These are phyloP conservation scores for Camptogramma bilineatum DNA, from an alignment of 2,888 invertebrate genomes.

Conservation along the genomic window DNA sequence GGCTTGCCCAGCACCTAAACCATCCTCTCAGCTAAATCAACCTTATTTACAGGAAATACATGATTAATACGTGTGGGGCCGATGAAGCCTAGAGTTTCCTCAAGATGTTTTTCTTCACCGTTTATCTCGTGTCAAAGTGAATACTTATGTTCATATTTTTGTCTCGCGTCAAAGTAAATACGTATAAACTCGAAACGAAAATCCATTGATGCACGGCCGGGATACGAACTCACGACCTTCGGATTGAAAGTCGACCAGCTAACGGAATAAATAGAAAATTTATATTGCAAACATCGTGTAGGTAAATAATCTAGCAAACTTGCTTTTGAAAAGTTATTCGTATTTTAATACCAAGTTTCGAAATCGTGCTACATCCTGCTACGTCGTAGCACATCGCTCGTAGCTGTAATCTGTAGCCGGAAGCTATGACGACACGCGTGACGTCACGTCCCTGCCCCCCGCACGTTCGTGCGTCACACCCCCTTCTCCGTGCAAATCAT, in stretches of 20 bases:
- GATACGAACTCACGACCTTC: no score
- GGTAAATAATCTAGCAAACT: background rate
- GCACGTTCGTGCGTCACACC: slow-evolving; percentile 61
- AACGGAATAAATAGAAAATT: background rate
- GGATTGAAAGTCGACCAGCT: no score
- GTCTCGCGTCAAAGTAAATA: no score
- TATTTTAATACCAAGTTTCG: slow-evolving; percentile 9
- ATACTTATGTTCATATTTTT: no score
- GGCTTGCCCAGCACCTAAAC: background rate
- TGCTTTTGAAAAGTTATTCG: background rate
- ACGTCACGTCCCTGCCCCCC: slow-evolving; percentile 73
- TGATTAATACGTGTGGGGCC: no score
- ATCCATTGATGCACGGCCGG: no score
- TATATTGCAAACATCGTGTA: background rate
- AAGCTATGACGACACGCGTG: slow-evolving; percentile 68
- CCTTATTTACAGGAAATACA: no score
- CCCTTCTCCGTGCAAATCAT: slow-evolving; percentile 62
- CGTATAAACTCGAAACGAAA: no score
- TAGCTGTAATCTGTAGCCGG: slow-evolving; percentile 45
- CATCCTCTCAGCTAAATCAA: no score
- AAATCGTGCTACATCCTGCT: slow-evolving; percentile 36
- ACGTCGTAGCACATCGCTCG: slow-evolving; percentile 41
- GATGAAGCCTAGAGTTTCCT: no score
- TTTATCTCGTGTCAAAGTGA: no score
- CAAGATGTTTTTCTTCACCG: no score